Evolutionary conservation across 2,113 vertebrate genomes (phyloP).

Genomic region (Saccopteryx leptura): DNA sequence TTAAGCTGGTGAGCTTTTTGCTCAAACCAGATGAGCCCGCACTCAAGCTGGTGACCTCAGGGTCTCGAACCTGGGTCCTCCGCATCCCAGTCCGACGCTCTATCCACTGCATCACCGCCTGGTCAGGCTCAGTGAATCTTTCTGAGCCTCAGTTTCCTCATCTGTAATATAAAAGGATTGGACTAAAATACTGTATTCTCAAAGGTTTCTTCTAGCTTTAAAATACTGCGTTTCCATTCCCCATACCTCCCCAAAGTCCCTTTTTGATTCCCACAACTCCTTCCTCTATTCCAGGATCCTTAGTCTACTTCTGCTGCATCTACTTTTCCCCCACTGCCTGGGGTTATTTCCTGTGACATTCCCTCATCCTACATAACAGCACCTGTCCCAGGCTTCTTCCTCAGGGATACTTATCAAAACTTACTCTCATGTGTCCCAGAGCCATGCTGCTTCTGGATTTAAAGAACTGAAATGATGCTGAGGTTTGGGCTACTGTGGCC

Average conservation of each 20-base stretch:
- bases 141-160: conserved; percentile 36
- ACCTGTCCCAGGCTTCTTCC: background rate
- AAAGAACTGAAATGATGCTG: background rate
- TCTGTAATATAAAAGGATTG: background rate
- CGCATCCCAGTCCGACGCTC: no score
- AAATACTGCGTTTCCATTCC: background rate
- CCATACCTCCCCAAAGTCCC: background rate
- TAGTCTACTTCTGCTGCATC: background rate
- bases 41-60: no score
- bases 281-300: conserved; percentile 4
- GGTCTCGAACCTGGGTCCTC: no score
- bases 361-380: background rate
- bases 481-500: conserved; percentile 17
- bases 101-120: no score
- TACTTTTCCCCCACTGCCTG: background rate
- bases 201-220: background rate
- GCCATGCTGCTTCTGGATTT: background rate
- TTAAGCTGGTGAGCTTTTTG: no score
- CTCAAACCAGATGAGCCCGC: no score
- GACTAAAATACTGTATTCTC: background rate
- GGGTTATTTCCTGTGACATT: background rate
- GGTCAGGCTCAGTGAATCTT: background rate
- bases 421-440: background rate
- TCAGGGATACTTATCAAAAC: background rate
- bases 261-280: background rate